Percentiles rank a stretch among this genome's conserved stretches.
Conservation (phyloP, 2,113 vertebrate species). For the Dipodomys spectabilis region DNA sequence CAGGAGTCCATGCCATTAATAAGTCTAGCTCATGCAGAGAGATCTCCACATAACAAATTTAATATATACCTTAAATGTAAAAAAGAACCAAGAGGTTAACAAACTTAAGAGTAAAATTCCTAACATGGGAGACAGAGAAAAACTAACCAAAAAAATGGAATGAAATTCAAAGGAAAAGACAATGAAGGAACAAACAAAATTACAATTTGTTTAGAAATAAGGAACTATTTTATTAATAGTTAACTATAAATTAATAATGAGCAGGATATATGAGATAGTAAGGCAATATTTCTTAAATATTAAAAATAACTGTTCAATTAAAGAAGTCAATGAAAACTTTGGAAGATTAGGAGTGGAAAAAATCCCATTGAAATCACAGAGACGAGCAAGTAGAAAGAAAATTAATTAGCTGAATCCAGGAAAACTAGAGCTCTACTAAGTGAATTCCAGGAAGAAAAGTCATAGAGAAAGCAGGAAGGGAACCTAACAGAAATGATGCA, state of each 20-base stretch:
- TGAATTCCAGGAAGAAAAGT: background rate
- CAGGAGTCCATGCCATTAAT: background rate
- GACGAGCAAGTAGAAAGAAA: background rate
- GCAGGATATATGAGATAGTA: background rate
- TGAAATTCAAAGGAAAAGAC: background rate
- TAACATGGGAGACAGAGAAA: background rate
- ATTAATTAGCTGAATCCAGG: background rate
- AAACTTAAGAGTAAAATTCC: background rate
- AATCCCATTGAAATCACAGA: background rate
- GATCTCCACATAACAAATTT: background rate
- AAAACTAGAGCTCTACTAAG: background rate
- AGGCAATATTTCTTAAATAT: background rate
- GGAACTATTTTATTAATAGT: no score
- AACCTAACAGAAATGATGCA: background rate
- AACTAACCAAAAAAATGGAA: background rate
- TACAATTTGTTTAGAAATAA: background rate
- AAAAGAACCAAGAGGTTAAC: background rate
- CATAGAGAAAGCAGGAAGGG: background rate
- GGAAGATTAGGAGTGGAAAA: background rate
- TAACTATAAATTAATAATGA: background rate
- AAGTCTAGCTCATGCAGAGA: background rate
- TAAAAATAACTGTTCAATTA: background rate
- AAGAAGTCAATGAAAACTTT: background rate
- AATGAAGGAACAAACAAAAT: background rate
- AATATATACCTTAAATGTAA: background rate